A percentile compares a stretch with the other conserved stretches of the same genome.
phyloP scores from a whole-genome alignment of 2,113 vertebrate genomes.

The Callorhinus ursinus region DNA sequence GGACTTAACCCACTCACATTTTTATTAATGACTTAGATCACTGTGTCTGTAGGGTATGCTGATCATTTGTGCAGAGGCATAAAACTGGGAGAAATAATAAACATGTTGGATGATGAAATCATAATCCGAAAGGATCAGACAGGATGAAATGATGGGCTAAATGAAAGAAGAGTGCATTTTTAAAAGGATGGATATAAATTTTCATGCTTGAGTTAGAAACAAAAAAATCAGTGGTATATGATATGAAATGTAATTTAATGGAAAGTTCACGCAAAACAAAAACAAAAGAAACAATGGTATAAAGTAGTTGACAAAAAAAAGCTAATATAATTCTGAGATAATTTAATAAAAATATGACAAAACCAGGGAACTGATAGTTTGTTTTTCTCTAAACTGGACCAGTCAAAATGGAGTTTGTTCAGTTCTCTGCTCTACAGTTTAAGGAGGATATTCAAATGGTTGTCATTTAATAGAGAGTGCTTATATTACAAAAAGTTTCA shows the following conservation, averaged over 20 bases:
- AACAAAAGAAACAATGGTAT: not conserved
- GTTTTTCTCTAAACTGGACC: not conserved
- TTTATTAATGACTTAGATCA: not conserved
- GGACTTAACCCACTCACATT: not conserved
- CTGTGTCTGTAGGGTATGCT: not conserved
- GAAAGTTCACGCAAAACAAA: conserved; percentile 26
- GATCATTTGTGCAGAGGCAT: not conserved
- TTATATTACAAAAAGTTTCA: not conserved
- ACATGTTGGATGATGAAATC: conserved; percentile 8
- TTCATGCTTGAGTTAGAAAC: not conserved
- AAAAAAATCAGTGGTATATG: not conserved
- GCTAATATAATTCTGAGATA: not conserved
- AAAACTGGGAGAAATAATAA: conserved; percentile 21
- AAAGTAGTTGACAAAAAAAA: not conserved
- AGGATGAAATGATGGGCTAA: not conserved
- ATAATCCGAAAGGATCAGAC: not conserved
- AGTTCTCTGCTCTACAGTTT: not conserved
- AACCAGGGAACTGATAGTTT: not conserved
- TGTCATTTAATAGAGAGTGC: not conserved
- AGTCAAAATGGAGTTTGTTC: not conserved
- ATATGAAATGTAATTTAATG: not conserved
- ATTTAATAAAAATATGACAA: not conserved
- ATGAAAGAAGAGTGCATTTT: not conserved
- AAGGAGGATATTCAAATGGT: not conserved
- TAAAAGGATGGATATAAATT: not conserved